Conservation (phyloP, 2,113 vertebrate genomes). For the Mus spicilegus region DNA sequence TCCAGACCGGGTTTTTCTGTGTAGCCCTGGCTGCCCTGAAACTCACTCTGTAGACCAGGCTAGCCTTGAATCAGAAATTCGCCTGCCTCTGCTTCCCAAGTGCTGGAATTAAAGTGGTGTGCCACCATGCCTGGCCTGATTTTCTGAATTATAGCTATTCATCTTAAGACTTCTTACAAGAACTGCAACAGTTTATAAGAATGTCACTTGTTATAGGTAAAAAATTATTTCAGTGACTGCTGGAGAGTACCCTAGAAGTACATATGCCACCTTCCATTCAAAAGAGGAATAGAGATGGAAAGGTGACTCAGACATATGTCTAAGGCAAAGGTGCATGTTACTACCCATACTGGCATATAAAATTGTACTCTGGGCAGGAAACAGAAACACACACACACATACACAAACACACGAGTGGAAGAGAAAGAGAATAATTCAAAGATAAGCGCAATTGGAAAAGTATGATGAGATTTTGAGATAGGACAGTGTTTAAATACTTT, state of each 20-base stretch:
- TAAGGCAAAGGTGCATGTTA: not conserved
- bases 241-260: not conserved
- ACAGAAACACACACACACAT: not conserved
- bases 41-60: no score
- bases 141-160: no score
- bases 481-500: constrained; percentile 62
- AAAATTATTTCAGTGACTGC: no score
- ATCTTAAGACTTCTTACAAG: no score
- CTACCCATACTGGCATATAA: not conserved
- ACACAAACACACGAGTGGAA: not conserved
- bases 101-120: no score
- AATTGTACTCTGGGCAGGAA: not conserved
- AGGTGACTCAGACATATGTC: not conserved
- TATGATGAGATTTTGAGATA: constrained; percentile 64
- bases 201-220: no score
- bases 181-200: no score
- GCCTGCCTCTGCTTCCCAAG: no score
- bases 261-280: not conserved
- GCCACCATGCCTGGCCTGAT: no score
- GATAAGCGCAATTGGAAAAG: constrained; percentile 58
- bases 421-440: not conserved
- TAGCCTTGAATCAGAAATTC: no score
- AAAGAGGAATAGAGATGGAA: constrained; percentile 6
- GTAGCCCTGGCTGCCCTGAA: no score
- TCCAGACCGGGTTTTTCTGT: no score